A percentile compares a stretch with the other conserved stretches of the same genome.
Conservation (phyloP, 2,113 vertebrate genomes). For the Vicugna pacos region DNA sequence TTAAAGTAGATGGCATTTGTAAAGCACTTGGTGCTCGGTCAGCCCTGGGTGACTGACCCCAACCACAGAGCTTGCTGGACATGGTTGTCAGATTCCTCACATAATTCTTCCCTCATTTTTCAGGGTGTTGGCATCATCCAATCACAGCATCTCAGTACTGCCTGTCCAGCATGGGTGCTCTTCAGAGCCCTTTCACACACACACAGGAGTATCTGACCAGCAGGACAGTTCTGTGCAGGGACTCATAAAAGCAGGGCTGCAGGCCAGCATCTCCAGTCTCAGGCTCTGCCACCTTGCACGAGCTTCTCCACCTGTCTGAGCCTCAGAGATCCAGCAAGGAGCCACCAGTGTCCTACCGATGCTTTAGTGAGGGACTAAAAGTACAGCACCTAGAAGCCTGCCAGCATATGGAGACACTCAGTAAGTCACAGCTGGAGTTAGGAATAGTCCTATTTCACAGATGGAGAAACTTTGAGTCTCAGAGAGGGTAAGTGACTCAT, state of each 20-base stretch:
- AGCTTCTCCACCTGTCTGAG: background rate
- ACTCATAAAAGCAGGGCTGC: background rate
- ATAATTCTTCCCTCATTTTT: background rate
- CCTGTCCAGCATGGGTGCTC: background rate
- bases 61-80: background rate
- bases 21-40: background rate
- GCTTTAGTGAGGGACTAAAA: background rate
- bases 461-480: slow-evolving; percentile 34
- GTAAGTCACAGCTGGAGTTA: background rate
- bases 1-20: background rate
- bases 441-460: background rate
- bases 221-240: background rate
- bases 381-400: background rate
- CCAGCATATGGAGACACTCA: background rate
- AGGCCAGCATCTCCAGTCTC: background rate
- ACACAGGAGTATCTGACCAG: background rate
- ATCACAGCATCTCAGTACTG: background rate
- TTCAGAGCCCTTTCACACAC: background rate
- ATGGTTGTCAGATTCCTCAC: background rate
- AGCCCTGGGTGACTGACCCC: background rate
- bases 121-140: background rate
- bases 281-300: background rate
- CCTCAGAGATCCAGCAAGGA: background rate
- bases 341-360: background rate
- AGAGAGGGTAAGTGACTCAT: background rate